Base-by-base conservation (phyloP, 2,888 invertebrate species). In the Odontocolon sp. region DNA sequence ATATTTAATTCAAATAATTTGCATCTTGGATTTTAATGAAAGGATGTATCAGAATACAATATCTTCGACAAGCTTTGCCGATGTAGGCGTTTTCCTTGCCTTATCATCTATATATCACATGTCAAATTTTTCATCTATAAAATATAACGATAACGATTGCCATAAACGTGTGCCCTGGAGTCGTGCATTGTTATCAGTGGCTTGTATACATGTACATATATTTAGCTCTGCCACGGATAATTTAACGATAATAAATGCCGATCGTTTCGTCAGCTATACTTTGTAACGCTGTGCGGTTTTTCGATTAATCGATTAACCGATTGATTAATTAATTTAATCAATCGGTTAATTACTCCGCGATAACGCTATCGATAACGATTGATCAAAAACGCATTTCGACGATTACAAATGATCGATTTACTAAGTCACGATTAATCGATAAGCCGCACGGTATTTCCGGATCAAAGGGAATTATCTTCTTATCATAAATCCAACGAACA, bases 71-170 rank as follows among this genome's bases (percentile, higher is more conserved):
- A 47, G 36, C 67, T 74, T 64, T 74, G 68, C 70, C 67, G 33
- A 56, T 67, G 56, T 71, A 66, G 76, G 73, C 83, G 83, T 83
- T 80, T 81, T 80, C 79, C 84, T 83, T 86, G 85, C 82, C 86
- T 86, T 85, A 85, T 84, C 83, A 82, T 82, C 86, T 86, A 86
- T 72, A 71, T 86, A 86, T 86, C 86, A 86, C 86, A 86, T 85
- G 81, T 86, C 84, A 84, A 83, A 71, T n/a, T n/a, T n/a, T 69
- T 61, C 52, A 52, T 52, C 16, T 33, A 3, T 52, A 80, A 79
- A 77, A 79, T 77, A 79, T 69, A 79, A 76, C 56, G 56, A 45
- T 66, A 66, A 67, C 67, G 47, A 67, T 78, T 71, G 74, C 78
- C 74, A 84, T 83, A 82, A 56, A 67, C 42, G 40, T 31, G 54